These are phyloP conservation scores for Sepiola atlantica DNA, from an alignment of 2,888 invertebrate genomes.

Conservation along the genomic window DNA sequence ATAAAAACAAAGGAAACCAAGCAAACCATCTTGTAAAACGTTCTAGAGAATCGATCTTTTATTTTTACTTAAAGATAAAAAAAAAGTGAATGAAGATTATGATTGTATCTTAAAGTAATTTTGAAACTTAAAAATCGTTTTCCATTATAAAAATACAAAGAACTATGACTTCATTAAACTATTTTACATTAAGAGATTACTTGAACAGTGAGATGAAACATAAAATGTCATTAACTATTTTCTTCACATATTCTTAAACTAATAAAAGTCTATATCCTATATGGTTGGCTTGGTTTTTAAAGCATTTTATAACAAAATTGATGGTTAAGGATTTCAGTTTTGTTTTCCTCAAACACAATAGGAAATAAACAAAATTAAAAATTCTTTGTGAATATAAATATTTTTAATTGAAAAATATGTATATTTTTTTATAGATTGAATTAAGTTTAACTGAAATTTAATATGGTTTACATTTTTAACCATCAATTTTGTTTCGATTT, in stretches of 20 bases:
- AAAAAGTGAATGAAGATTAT: not conserved
- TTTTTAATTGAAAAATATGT: not conserved
- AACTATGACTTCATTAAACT: not conserved
- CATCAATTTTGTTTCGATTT: not conserved
- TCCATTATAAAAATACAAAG: not conserved
- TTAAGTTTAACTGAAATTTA: not conserved
- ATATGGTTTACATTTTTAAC: not conserved
- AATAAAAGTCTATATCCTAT: not conserved
- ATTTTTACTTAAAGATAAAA: not conserved
- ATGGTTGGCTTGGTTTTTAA: constrained; percentile 13
- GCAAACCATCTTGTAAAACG: constrained; percentile 2
- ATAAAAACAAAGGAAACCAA: not conserved
- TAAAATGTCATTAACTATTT: not conserved
- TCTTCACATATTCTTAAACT: not conserved
- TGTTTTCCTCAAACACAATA: not conserved
- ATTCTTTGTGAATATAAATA: not conserved
- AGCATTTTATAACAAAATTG: not conserved
- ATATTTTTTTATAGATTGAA: not conserved
- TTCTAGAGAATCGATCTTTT: not conserved
- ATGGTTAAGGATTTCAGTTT: not conserved
- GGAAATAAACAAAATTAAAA: not conserved
- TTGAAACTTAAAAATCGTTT: not conserved
- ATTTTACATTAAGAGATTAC: not conserved
- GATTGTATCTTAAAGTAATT: not conserved
- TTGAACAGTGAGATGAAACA: not conserved